Conservation (phyloP, 2,888 invertebrate genomes). For the Zootermopsis nevadensis region DNA sequence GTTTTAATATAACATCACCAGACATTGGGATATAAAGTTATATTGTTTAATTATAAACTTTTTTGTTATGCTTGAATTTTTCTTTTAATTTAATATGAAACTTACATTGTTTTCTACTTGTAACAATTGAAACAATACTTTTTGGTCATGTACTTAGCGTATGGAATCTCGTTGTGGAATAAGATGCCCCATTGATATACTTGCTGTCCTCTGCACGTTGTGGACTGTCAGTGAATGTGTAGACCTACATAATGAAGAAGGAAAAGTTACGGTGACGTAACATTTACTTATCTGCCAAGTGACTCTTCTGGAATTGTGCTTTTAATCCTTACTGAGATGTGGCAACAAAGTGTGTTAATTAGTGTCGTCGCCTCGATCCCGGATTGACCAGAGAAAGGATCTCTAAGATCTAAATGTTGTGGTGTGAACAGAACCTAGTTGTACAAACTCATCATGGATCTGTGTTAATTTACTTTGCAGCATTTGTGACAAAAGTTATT, state of each 20-base stretch:
- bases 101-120: background rate
- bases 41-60: background rate
- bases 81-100: background rate
- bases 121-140: background rate
- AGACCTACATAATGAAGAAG: background rate
- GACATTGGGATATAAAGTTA: no score
- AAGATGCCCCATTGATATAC: background rate
- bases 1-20: no score
- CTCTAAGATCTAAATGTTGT: background rate
- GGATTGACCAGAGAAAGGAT: background rate
- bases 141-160: background rate
- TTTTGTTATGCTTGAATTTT: background rate
- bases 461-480: background rate
- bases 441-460: background rate
- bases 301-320: no score
- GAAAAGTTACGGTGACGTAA: background rate
- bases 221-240: background rate
- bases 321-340: no score
- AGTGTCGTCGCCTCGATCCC: background rate
- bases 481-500: background rate
- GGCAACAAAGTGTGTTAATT: background rate
- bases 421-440: background rate
- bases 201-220: background rate
- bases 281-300: background rate
- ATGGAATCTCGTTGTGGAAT: background rate